Evolutionary conservation across 92 coral and sea anemone genomes (phyloP), one percentile per base, ranked within the genome.

Genomic region (Zoanthus sansibaricus): DNA sequence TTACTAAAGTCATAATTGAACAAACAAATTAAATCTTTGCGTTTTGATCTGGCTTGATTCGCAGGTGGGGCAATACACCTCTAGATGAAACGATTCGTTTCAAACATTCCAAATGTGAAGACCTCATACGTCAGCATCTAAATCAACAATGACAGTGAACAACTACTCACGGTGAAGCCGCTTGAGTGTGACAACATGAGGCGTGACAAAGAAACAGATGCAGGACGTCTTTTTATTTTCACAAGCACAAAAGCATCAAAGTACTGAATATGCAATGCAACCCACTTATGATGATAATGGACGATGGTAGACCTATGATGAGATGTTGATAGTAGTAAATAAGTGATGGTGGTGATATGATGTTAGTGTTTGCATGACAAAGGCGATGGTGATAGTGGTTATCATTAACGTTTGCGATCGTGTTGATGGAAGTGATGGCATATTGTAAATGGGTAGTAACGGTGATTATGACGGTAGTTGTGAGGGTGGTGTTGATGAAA

Each of bases 11-110:
- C 42, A 2, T 37, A 37, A 37, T 37, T 37, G 42, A 37, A 37
- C 3, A 37, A 37, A 37, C 42, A 37, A 62, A 62, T 62, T 62
- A 11, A 49, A 49, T 7, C 9, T 62, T n/a, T 37, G 25, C 1
- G 21, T 73, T 37, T 45, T 37, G 77, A 13, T 73, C 17, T 83
- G 16, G 48, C 7, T 25, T 33, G 8, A 2, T 51, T 48, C 76
- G 7, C 51, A 91, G 93, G 16, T 91, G 93, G 93, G 86, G 83
- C 21, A 77, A 70, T 51, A 82, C 93, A 9, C 93, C 93, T 9
- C 82, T 91, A 30, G 91, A 91, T 66, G 93, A 91, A 25, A 91
- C 93, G 51, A 69, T 48, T 5, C 84, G 89, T 56, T 91, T 91
- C 79, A 79, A 78, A 33, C 89, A 88, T 18, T 44, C 61, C 59